Evolutionary conservation across 2,888 invertebrate genomes (phyloP), one percentile per base, ranked within the genome.

Genomic region (Glyphotaelius pellucidus): DNA sequence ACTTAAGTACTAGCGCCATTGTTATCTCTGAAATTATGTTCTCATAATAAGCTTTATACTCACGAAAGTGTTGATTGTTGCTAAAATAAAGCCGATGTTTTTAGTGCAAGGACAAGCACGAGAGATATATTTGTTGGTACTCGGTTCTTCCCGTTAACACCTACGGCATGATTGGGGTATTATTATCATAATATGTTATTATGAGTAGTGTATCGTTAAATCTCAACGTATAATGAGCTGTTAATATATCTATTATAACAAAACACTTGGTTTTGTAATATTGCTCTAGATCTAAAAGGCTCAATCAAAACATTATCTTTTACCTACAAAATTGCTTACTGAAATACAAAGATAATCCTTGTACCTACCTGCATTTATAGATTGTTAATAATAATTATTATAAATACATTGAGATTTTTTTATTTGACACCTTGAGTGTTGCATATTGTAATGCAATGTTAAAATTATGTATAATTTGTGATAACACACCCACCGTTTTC

Each of bases 401-500:
- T 52, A 52, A 52, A 52, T 52, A 4, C 52, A 15, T 4, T 52
- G 19, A 52, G 67, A 25, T 25, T 67, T 67, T 67, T 67, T 86
- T 86, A 86, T n/a, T 86, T 86, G 42, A 86, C 86, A 42, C 86
- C 86, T 86, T 86, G 86, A 86, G 42, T 86, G 42, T n/a, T 42
- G 42, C 30, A 42, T 1, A 35, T 35, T 30, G 31, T n/a, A 85
- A 25, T n/a, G 19, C 25, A 30, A 14, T 35, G 12, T 47, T 42
- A 14, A 47, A 86, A 30, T 47, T 86, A 47, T 42, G 42, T 86
- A 30, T 86, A 86, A 86, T 86, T 86, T 47, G 15, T n/a, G 15
- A 86, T 47, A 86, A 86, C 35, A 38, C 35, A 42, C 25, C 30
- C 19, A 25, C 25, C 7, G 25, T 67, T 67, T 67, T 67, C 25